These are phyloP conservation scores for Gnathonemus echidnorhynchus DNA, from an alignment of 2,113 vertebrate species.

Conservation along the genomic window DNA sequence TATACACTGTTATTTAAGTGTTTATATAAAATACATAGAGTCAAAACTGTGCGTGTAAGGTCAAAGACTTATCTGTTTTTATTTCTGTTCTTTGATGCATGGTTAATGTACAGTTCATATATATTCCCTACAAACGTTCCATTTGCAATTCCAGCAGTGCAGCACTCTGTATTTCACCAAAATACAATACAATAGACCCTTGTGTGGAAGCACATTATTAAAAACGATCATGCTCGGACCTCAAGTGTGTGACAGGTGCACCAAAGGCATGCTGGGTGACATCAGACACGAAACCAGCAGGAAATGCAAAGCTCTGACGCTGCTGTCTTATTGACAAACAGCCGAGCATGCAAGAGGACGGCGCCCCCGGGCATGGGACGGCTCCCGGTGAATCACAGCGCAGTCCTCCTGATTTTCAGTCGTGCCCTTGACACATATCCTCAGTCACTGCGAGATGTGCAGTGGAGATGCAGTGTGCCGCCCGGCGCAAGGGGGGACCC, in stretches of 20 bases:
- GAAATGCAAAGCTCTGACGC: not conserved
- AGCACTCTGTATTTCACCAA: not conserved
- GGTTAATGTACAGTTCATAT: not conserved
- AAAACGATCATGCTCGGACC: not conserved
- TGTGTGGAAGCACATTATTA: not conserved
- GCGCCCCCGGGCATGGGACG: not conserved
- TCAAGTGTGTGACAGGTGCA: not conserved
- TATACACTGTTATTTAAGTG: not conserved
- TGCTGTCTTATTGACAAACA: not conserved
- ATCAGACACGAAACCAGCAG: not conserved
- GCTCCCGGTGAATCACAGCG: not conserved
- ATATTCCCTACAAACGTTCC: not conserved
- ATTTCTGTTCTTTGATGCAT: not conserved
- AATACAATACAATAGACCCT: not conserved
- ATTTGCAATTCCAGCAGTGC: not conserved
- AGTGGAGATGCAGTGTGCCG: not conserved
- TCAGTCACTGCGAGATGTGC: not conserved
- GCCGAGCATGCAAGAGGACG: not conserved
- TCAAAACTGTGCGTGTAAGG: not conserved
- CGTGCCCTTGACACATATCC: not conserved
- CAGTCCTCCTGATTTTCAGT: not conserved
- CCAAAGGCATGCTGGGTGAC: not conserved
- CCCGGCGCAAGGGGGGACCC: not conserved
- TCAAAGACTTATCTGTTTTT: not conserved
- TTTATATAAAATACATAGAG: not conserved